Conservation (phyloP, 2,113 vertebrate genomes). For the Plectropomus leopardus region DNA sequence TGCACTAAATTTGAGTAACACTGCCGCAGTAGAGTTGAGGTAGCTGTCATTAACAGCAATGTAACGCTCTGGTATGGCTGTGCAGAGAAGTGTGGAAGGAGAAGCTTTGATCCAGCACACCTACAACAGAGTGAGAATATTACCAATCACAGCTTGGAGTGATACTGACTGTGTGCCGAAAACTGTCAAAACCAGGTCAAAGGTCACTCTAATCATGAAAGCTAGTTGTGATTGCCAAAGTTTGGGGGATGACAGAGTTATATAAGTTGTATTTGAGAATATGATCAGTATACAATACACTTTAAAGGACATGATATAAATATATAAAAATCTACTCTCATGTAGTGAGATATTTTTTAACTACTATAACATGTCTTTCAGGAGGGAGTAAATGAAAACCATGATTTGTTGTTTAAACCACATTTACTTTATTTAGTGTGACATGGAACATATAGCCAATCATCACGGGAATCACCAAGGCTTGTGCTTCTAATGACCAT, state of each 20-base stretch:
- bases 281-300: background rate
- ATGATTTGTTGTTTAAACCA: constrained; percentile 56
- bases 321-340: background rate
- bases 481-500: background rate
- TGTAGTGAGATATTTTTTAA: background rate
- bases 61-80: background rate
- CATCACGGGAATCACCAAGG: background rate
- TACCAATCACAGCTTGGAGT: background rate
- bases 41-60: background rate
- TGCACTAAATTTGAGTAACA: background rate
- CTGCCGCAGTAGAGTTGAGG: background rate
- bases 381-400: constrained; percentile 62
- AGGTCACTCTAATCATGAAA: background rate
- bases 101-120: background rate
- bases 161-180: background rate
- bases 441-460: constrained; percentile 32
- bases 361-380: background rate
- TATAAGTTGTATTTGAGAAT: background rate
- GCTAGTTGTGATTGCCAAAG: background rate
- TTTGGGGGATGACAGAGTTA: background rate
- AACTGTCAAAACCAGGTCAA: constrained; percentile 4
- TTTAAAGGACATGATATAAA: background rate
- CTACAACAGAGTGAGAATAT: background rate
- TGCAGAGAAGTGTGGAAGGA: background rate
- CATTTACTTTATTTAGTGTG: constrained; percentile 64